Percentiles rank a stretch among this genome's conserved stretches.
phyloP scores from a whole-genome alignment of 2,888 invertebrate species.

The Microctonus aethiopoides region DNA sequence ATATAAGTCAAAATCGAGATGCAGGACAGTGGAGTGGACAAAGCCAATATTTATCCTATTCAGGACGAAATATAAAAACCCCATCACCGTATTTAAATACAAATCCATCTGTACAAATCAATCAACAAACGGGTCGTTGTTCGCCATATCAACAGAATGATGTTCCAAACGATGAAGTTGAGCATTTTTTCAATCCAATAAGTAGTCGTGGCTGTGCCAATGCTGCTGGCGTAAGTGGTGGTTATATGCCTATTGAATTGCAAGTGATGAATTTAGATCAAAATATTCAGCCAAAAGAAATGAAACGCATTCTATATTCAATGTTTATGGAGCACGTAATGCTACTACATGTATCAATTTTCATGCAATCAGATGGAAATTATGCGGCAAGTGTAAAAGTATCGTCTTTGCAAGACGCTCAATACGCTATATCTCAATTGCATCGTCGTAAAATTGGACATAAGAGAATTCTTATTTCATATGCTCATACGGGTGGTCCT shows the following conservation, averaged over 20 bases:
- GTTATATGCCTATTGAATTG: conserved; percentile 70
- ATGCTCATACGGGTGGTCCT: conserved; percentile 74
- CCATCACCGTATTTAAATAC: conserved; percentile 64
- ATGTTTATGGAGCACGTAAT: conserved; percentile 76
- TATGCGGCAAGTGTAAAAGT: conserved; percentile 79
- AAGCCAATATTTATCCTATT: conserved; percentile 39
- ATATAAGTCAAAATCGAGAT: conserved; percentile 49
- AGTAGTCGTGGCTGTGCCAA: conserved; percentile 46
- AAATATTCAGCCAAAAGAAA: conserved; percentile 74
- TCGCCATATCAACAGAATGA: conserved; percentile 58
- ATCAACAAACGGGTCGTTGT: conserved; percentile 51
- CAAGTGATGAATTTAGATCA: conserved; percentile 79
- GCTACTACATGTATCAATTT: conserved; percentile 74
- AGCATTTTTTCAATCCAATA: conserved; percentile 65
- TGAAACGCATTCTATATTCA: conserved; percentile 73
- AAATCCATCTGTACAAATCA: conserved; percentile 47
- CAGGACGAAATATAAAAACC: conserved; percentile 55
- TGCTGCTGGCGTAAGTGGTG: conserved; percentile 44
- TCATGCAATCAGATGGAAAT: conserved; percentile 75
- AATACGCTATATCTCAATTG: conserved; percentile 82
- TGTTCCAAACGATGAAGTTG: conserved; percentile 62
- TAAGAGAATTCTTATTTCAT: conserved; percentile 82
- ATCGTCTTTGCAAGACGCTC: conserved; percentile 77
- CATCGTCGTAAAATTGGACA: conserved; percentile 86
- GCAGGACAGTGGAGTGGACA: conserved; percentile 58